Base-by-base conservation (phyloP, 2,797 vertebrate genomes). In the Fundulus diaphanus region DNA sequence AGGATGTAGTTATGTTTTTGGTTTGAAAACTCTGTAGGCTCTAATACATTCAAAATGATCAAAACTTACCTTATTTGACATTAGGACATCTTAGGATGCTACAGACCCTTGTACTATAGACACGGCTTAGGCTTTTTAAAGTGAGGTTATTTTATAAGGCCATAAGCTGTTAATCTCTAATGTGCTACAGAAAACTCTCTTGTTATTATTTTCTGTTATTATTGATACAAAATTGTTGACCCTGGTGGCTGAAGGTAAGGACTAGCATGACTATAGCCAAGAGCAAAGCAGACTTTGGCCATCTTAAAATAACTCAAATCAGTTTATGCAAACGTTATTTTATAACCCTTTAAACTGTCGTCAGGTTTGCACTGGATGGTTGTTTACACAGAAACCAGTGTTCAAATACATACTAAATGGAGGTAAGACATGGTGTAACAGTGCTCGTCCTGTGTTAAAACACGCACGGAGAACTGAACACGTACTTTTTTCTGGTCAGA, bases 201-300 rank as follows among this genome's bases (percentile, higher is more conserved):
- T 24, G 49, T 7, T 4, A 9, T n/a, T n/a, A n/a, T 8, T 54
- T 84, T 81, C 69, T 79, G 68, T 79, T 82, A 29, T 74, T 73
- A 79, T 59, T 57, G 37, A 79, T 72, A 61, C 22, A 49, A 54
- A 59, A 13, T 46, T 68, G 66, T 85, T 35, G 35, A 63, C 82
- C 54, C 22, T 9, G 33, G 29, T 59, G 29, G 22, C 35, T 40
- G 61, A 65, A 65, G 61, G 22, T 52, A 51, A 37, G 1, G 7
- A 1, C 7, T 22, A 52, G 22, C 22, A 13, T 5, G 20, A 37
- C 20, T 24, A 22, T 13, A 11, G 11, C 33, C 20, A 18, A 37
- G 20, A 40, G 11, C 35, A 2, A 8, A 63, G 59, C 33, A 37
- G 9, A 37, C 20, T 22, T 63, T 24, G 2, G 6, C 59, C 18